Percentiles rank a stretch among this genome's conserved stretches.
These are phyloP conservation scores for Petrosia ficiformis DNA, from an alignment of 37 sponge, comb jelly and placozoan genomes.

Conservation along the genomic window DNA sequence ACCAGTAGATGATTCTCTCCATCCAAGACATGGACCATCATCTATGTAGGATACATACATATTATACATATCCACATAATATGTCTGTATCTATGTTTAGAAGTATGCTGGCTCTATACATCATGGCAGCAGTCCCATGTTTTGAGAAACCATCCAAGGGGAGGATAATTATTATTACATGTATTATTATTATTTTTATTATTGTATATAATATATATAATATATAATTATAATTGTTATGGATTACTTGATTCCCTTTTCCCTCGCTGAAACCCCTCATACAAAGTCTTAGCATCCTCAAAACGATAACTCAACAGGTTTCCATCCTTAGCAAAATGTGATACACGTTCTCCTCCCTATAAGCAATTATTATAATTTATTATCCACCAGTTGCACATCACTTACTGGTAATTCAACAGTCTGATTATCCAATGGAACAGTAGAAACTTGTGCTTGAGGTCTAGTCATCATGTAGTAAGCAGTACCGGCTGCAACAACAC, in stretches of 20 bases:
- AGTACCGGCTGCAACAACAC: conserved; percentile 56
- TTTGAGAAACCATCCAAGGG: background rate
- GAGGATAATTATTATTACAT: conserved; percentile 1
- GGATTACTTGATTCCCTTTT: conserved; percentile 56
- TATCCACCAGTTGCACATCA: background rate
- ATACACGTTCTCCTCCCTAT: conserved; percentile 44
- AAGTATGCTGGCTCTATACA: too few relatives aligned
- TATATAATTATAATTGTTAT: background rate
- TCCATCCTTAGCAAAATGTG: conserved; percentile 39
- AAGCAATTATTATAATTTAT: background rate
- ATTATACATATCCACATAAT: too few relatives aligned
- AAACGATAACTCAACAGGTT: conserved; percentile 32
- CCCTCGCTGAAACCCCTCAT: conserved; percentile 80
- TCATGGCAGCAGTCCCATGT: too few relatives aligned
- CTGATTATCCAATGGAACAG: conserved; percentile 66
- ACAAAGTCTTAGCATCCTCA: conserved; percentile 78
- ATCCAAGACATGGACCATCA: conserved; percentile 76
- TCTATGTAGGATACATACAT: too few relatives aligned
- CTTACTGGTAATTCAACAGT: conserved; percentile 65
- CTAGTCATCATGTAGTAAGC: conserved; percentile 61
- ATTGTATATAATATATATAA: background rate
- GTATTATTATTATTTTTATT: background rate
- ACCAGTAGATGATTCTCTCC: conserved; percentile 39
- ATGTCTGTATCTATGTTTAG: too few relatives aligned
- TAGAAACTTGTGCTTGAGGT: conserved; percentile 16